These are phyloP conservation scores for Mormyrus iriodes DNA, from an alignment of 2,113 vertebrate genomes.

Conservation along the genomic window DNA sequence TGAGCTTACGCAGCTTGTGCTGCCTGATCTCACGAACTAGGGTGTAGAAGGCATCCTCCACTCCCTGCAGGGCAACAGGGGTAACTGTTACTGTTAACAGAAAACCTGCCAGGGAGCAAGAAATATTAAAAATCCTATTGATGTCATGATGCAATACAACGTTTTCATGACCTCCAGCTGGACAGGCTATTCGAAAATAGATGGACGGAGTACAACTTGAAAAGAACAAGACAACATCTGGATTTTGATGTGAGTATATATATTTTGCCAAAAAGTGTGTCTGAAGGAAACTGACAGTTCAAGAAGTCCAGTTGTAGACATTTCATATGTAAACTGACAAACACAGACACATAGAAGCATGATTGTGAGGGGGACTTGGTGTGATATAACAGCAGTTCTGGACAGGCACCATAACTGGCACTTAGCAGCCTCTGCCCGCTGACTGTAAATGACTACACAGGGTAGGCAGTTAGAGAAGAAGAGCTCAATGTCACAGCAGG, in stretches of 20 bases:
- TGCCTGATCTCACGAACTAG: constrained; percentile 93
- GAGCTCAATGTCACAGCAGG: background rate
- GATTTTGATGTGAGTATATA: background rate
- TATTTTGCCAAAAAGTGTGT: no score
- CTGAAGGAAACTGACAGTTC: no score
- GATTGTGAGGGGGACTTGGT: background rate
- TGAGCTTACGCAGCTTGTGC: constrained; percentile 89
- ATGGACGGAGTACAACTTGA: background rate
- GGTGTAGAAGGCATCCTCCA: constrained; percentile 97
- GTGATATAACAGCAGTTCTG: background rate
- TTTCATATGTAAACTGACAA: background rate
- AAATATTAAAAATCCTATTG: background rate
- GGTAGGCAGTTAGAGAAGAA: background rate
- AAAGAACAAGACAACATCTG: background rate
- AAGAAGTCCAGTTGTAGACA: no score
- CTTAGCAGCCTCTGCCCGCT: background rate
- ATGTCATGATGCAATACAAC: background rate
- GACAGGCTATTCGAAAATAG: background rate
- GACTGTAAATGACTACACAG: background rate
- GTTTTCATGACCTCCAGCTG: background rate
- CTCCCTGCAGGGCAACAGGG: constrained; percentile 67
- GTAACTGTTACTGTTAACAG: background rate
- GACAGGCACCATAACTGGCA: background rate
- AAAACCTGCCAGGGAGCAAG: background rate
- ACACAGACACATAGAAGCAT: background rate